phyloP scores from a whole-genome alignment of 2,888 invertebrate genomes.

The Julus scandinavius region DNA sequence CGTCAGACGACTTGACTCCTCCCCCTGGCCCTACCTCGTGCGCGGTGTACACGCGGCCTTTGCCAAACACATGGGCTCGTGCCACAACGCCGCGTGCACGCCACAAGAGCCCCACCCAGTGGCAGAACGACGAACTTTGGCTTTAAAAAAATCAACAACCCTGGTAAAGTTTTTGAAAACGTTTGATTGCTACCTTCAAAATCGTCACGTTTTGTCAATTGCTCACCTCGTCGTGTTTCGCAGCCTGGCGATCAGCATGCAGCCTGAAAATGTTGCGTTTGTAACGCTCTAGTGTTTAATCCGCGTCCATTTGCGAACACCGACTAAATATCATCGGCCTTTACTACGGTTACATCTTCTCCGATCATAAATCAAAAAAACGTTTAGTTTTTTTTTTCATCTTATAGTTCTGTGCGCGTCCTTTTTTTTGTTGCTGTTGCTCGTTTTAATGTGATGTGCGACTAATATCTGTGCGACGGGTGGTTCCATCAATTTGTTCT shows the following conservation, averaged over 20 bases:
- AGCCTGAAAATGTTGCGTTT: background rate
- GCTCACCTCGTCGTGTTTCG: background rate
- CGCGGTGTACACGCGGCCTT: background rate
- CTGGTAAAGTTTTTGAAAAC: background rate
- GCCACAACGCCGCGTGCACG: constrained; percentile 21
- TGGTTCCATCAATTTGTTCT: constrained; percentile 28
- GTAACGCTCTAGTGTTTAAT: background rate
- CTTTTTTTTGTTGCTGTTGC: background rate
- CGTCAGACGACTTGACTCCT: background rate
- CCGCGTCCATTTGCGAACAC: background rate
- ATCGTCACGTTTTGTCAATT: background rate
- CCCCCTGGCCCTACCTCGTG: constrained; percentile 30
- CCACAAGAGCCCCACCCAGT: constrained; percentile 8
- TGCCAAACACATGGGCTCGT: background rate
- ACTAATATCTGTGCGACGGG: constrained; percentile 19
- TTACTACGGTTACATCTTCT: background rate
- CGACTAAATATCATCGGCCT: background rate
- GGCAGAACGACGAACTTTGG: constrained; percentile 8
- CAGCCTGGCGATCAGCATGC: constrained; percentile 10
- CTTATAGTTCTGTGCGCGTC: background rate
- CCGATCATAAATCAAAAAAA: background rate
- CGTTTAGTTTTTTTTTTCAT: background rate
- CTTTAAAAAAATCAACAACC: background rate
- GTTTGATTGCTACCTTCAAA: background rate
- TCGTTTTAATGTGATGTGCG: constrained; percentile 30